phyloP scores from a whole-genome alignment of 2,113 vertebrate genomes.

The Jacana jacana region DNA sequence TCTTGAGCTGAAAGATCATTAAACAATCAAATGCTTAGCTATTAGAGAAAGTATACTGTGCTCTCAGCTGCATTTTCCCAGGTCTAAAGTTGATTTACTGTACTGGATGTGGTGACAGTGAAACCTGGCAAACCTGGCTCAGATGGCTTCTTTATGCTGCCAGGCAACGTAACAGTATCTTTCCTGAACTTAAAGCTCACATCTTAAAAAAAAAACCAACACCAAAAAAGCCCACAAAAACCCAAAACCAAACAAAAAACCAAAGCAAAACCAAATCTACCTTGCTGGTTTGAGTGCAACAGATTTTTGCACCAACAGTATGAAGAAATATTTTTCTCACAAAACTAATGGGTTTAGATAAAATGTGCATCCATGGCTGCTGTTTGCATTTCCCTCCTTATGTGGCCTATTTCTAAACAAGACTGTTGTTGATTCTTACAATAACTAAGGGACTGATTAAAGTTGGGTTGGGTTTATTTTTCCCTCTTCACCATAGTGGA shows the following conservation, averaged over 20 bases:
- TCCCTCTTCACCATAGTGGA: background rate
- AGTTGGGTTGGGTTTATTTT: background rate
- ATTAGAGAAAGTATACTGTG: background rate
- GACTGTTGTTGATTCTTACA: background rate
- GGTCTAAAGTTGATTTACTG: constrained; percentile 5
- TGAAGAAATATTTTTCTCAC: background rate
- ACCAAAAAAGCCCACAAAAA: too few species aligned
- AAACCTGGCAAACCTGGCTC: constrained; percentile 6
- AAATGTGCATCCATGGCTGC: background rate
- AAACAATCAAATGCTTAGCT: constrained; percentile 10
- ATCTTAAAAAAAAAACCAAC: background rate
- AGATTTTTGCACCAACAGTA: background rate
- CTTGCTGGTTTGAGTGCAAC: background rate
- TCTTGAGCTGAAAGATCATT: constrained; percentile 11
- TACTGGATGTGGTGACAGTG: background rate
- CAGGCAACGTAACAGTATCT: background rate
- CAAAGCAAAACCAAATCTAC: background rate
- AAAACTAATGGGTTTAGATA: background rate
- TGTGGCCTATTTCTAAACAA: background rate
- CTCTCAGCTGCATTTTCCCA: background rate
- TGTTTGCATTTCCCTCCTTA: background rate
- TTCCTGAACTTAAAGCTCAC: background rate
- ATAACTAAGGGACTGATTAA: background rate
- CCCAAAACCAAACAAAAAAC: background rate
- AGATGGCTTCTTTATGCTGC: background rate